Percentiles rank a stretch among this genome's conserved stretches.
Evolutionary conservation across 2,888 invertebrate species (phyloP).

Genomic region (Oegoconia quadripuncta): DNA sequence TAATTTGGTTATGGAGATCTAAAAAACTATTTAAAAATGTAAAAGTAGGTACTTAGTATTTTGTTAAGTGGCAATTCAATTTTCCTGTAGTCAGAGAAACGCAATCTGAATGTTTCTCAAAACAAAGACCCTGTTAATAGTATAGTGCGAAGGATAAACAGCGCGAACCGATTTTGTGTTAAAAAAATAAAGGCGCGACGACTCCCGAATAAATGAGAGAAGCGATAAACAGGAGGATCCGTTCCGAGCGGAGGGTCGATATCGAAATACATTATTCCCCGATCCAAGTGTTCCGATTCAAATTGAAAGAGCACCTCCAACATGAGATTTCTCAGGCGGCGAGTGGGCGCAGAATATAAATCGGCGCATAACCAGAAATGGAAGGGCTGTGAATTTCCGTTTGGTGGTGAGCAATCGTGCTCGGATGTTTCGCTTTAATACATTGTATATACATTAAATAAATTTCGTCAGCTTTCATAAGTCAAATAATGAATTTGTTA

Average conservation of each 20-base stretch:
- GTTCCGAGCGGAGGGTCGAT: conserved; percentile 73
- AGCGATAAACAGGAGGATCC: conserved; percentile 78
- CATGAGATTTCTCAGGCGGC: conserved; percentile 78
- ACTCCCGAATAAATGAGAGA: conserved; percentile 77
- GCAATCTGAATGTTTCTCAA: conserved; percentile 62
- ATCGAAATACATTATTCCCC: conserved; percentile 79
- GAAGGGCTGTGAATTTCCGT: conserved; percentile 73
- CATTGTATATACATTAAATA: conserved; percentile 37
- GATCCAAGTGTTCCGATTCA: conserved; percentile 79
- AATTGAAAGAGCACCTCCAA: conserved; percentile 79
- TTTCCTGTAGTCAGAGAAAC: conserved; percentile 57
- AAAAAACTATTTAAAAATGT: conserved; percentile 1
- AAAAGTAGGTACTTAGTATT: conserved; percentile 34
- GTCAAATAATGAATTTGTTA: conserved; percentile 16
- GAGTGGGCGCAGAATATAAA: conserved; percentile 79
- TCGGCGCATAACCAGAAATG: conserved; percentile 77
- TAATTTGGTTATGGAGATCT: too few species aligned
- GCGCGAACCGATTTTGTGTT: conserved; percentile 65
- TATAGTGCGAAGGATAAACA: conserved; percentile 68
- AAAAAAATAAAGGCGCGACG: conserved; percentile 77
- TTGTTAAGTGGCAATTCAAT: conserved; percentile 59
- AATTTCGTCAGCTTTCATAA: conserved; percentile 27
- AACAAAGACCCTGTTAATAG: conserved; percentile 72
- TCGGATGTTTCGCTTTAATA: conserved; percentile 37
- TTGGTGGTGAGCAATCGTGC: conserved; percentile 57